These are phyloP conservation scores for Pseudocheirus occidentalis DNA, from an alignment of 2,797 vertebrate species.

Conservation along the genomic window DNA sequence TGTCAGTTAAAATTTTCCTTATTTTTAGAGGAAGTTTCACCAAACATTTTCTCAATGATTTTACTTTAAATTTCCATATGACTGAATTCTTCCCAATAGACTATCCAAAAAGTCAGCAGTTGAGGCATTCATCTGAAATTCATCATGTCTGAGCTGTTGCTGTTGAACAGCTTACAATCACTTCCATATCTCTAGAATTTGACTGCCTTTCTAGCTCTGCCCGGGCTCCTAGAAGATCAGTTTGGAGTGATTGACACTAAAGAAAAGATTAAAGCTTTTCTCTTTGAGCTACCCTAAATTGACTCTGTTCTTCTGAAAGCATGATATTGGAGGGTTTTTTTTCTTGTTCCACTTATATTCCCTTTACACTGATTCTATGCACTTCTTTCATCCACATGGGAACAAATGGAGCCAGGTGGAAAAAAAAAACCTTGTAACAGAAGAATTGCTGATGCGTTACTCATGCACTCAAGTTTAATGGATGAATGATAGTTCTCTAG, in stretches of 20 bases:
- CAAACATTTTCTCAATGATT: background rate
- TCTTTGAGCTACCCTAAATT: background rate
- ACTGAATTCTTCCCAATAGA: background rate
- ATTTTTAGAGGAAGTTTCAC: background rate
- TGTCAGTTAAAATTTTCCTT: background rate
- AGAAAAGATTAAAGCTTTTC: background rate
- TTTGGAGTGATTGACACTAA: accelerated
- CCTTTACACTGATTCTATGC: background rate
- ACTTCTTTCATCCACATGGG: background rate
- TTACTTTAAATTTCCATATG: background rate
- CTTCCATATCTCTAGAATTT: too few relatives aligned
- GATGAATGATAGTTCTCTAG: background rate
- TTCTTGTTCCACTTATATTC: background rate
- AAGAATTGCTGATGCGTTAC: background rate
- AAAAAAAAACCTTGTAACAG: background rate
- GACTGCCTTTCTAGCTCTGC: accelerated
- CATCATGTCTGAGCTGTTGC: accelerated
- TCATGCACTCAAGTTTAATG: background rate
- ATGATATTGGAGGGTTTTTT: background rate
- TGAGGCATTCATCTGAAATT: background rate
- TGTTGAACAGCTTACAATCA: accelerated
- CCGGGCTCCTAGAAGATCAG: background rate
- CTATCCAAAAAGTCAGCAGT: background rate
- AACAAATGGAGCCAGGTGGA: background rate
- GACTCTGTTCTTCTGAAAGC: background rate